phyloP scores from a whole-genome alignment of 1,140 invertebrate species.

The Carcinoscorpius rotundicauda region DNA sequence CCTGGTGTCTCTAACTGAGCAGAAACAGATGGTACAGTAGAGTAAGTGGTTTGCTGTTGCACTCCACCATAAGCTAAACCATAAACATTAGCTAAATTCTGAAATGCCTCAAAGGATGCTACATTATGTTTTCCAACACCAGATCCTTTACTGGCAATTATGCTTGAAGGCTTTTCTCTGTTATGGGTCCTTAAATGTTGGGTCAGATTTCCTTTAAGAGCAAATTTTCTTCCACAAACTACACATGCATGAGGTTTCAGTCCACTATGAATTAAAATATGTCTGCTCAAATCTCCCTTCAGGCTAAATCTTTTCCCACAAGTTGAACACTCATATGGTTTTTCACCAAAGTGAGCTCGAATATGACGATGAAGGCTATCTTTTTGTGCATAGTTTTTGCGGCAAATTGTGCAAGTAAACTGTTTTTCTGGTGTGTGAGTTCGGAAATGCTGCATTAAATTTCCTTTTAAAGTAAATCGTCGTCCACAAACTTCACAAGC shows the following conservation, averaged over 20 bases:
- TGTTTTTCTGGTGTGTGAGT: constrained; percentile 18
- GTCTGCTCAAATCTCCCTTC: constrained; percentile 43
- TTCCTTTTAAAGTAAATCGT: constrained; percentile 26
- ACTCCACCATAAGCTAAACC: too few species aligned
- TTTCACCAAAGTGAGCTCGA: constrained; percentile 21
- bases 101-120: too few species aligned
- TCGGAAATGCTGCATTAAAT: constrained; percentile 19
- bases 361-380: constrained; percentile 17
- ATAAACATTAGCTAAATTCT: too few species aligned
- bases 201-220: constrained; percentile 16
- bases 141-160: too few species aligned
- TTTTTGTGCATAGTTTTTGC: constrained; percentile 17
- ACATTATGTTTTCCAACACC: too few species aligned
- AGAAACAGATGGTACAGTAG: too few species aligned
- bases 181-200: constrained; percentile 15
- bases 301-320: constrained; percentile 42
- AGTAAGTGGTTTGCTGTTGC: too few species aligned
- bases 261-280: constrained; percentile 40
- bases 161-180: not conserved
- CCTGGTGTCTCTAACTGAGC: too few species aligned
- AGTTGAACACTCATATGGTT: constrained; percentile 41
- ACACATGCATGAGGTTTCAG: constrained; percentile 39
- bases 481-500: constrained; percentile 33
- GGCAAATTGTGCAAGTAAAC: constrained; percentile 17
- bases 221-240: constrained; percentile 41